Base-by-base conservation (phyloP, 2,113 vertebrate genomes). In the Orycteropus afer region DNA sequence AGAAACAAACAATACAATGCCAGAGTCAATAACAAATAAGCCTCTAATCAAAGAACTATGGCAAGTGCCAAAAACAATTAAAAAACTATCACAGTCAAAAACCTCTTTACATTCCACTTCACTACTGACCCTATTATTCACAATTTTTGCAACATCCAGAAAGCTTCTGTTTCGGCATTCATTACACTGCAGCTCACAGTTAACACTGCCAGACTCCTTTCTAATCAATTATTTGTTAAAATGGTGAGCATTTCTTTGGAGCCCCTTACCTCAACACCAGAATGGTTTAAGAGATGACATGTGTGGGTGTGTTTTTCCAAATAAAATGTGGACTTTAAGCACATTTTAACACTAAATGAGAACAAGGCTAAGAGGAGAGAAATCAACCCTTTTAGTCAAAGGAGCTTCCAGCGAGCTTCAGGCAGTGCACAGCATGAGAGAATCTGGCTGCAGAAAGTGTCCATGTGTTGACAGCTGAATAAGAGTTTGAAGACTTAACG, bases 321-420 rank as follows among this genome's bases (percentile, higher is more conserved):
- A 98, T 98, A 98, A 98, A 98, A 98, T 98, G 95, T 97, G 96
- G 97, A 97, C 98, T 98, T 97, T 97, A 94, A 98, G 98, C 98
- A 97, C 98, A 98, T 97, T 98, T 98, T 98, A 99, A 98, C 98
- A 92, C 97, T 98, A 99, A 99, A 98, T 98, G 98, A 98, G 98
- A 99, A 99, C 99, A 99, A 99, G 99, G 98, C 98, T 98, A 98
- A 99, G 98, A 99, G 99, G 98, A 98, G 98, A 98, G 98, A 99
- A 99, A 99, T 98, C 99, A 99, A 98, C 98, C 98, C 98, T 99
- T 99, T 99, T 98, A 99, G 99, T 99, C 98, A 99, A 99, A 99
- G 99, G 98, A 99, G 99, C 99, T 99, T 95, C 98, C 98, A 98
- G 99, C 98, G 95, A 99, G 99, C 99, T 99, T 98, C 98, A 99